phyloP scores from a whole-genome alignment of 2,888 invertebrate genomes.

The Parnassius smintheus region DNA sequence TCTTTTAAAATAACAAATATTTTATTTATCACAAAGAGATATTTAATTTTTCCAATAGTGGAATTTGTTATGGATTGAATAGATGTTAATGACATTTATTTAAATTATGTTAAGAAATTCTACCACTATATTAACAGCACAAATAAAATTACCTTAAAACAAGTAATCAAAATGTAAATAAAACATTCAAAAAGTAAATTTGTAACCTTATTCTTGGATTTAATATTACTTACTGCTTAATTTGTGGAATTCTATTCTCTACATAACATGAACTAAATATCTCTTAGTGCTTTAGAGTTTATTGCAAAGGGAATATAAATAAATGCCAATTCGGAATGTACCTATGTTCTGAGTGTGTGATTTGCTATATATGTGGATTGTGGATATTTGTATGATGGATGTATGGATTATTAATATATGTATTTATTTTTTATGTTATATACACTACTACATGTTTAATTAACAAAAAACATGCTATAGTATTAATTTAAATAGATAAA shows the following conservation, averaged over 20 bases:
- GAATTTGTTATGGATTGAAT: neutral
- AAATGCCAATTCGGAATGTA: too few relatives aligned
- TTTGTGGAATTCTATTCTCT: neutral
- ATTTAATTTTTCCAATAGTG: neutral
- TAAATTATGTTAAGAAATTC: too few relatives aligned
- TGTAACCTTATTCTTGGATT: too few relatives aligned
- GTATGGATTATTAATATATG: conserved; percentile 38
- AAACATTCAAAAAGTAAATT: too few relatives aligned
- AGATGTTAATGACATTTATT: too few relatives aligned
- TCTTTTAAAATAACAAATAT: neutral
- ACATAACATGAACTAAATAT: conserved; percentile 2
- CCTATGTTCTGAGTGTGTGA: too few relatives aligned
- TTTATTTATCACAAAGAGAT: neutral
- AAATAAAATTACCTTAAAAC: too few relatives aligned
- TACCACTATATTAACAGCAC: too few relatives aligned
- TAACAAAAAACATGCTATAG: too few relatives aligned
- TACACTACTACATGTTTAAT: neutral
- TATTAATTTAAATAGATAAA: too few relatives aligned
- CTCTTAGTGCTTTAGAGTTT: neutral
- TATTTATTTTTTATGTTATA: conserved; percentile 32
- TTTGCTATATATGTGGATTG: neutral
- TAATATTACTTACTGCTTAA: too few relatives aligned
- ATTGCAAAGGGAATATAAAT: neutral
- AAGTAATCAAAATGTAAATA: too few relatives aligned
- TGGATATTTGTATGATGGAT: conserved; percentile 3